Percentiles rank a stretch among this genome's conserved stretches.
Evolutionary conservation across 2,113 vertebrate species (phyloP).

Genomic region (Equus quagga): DNA sequence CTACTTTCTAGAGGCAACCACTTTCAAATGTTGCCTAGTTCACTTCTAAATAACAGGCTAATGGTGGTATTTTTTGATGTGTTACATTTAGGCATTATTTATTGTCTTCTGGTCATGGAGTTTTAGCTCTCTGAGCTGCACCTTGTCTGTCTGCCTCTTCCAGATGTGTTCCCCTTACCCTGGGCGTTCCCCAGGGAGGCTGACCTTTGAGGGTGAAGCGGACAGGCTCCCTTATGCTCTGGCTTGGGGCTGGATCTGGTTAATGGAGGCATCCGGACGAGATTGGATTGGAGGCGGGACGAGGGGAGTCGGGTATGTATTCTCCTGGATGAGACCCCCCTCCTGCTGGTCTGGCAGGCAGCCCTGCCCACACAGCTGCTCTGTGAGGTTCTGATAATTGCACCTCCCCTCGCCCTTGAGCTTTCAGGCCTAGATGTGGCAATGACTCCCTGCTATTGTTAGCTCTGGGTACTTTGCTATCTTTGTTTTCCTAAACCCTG

Average conservation of each 20-base stretch:
- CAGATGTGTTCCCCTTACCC: background rate
- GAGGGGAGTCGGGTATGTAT: background rate
- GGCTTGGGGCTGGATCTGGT: background rate
- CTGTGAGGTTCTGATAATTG: background rate
- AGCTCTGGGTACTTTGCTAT: background rate
- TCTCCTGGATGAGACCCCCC: background rate
- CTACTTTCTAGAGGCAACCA: background rate
- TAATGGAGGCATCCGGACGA: background rate
- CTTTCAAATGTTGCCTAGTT: background rate
- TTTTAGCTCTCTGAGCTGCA: background rate
- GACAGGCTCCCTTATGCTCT: background rate
- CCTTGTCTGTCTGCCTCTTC: background rate
- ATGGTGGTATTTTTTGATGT: background rate
- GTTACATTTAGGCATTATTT: conserved; percentile 4
- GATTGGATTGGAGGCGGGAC: background rate
- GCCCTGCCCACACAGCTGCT: background rate
- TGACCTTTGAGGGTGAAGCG: background rate
- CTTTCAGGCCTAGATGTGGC: background rate
- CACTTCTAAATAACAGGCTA: background rate
- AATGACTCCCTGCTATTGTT: background rate
- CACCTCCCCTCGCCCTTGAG: background rate
- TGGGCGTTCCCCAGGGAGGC: background rate
- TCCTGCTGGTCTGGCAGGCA: background rate
- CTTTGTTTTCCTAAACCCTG: background rate
- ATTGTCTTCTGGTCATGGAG: background rate